Conservation (phyloP, 2,797 vertebrate genomes). For the Danio tinwini region DNA sequence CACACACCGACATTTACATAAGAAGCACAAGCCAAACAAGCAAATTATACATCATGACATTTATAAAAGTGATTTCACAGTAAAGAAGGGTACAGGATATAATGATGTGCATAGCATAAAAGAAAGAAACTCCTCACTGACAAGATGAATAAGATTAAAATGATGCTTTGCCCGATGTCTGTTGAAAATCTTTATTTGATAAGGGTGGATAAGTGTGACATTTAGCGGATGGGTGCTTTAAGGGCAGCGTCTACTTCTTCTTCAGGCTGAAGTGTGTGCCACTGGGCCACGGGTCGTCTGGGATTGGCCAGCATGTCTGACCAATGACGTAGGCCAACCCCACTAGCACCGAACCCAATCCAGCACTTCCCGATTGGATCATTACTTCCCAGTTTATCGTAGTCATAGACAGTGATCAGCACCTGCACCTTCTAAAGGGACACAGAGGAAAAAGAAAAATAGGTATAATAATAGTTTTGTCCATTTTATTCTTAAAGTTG, state of each 20-base stretch:
- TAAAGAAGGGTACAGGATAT: not conserved
- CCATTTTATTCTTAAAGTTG: not conserved
- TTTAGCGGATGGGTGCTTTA: conserved; percentile 81
- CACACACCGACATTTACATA: conserved; percentile 16
- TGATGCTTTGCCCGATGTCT: not conserved
- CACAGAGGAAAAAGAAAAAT: conserved; percentile 13
- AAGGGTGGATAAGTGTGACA: not conserved
- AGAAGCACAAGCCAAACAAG: conserved; percentile 21
- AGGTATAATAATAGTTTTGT: not conserved
- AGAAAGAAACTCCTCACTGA: not conserved
- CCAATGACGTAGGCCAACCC: conserved; percentile 89
- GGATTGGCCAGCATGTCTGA: conserved; percentile 93
- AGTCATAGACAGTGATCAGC: conserved; percentile 89
- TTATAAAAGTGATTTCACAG: conserved; percentile 16
- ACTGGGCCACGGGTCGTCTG: conserved; percentile 89
- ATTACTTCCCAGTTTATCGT: conserved; percentile 92
- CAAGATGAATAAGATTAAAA: conserved; percentile 1
- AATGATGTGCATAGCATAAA: not conserved
- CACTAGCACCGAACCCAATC: conserved; percentile 83
- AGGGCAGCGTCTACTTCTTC: conserved; percentile 84
- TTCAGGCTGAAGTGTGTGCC: conserved; percentile 85
- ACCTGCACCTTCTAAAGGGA: conserved; percentile 86
- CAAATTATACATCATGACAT: conserved; percentile 39
- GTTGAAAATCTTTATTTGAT: not conserved
- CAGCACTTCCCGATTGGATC: conserved; percentile 90